These are phyloP conservation scores for Oryzias celebensis DNA, from an alignment of 2,113 vertebrate genomes.

Conservation along the genomic window DNA sequence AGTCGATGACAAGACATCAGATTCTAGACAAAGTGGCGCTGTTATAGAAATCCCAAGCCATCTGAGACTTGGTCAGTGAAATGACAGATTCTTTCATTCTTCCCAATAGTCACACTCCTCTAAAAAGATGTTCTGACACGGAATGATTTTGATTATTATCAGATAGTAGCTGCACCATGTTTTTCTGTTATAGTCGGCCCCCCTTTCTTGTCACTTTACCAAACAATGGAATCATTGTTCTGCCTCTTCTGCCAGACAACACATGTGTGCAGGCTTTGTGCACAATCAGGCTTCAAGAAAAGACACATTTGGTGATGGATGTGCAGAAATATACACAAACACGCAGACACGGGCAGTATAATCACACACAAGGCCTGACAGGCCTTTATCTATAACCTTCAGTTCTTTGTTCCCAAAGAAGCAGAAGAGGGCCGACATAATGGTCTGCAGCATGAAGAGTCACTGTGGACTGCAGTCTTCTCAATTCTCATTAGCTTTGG, in stretches of 20 bases:
- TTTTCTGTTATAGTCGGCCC: conserved; percentile 25
- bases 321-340: conserved; percentile 32
- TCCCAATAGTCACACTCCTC: conserved; percentile 2
- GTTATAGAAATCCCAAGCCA: background rate
- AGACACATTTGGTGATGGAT: conserved; percentile 20
- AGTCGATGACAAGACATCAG: too few species aligned
- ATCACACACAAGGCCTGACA: conserved; percentile 37
- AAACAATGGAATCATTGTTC: conserved; percentile 62
- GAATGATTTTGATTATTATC: conserved; percentile 48
- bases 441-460: conserved; percentile 34
- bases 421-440: conserved; percentile 34
- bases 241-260: conserved; percentile 24
- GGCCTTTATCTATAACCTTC: conserved; percentile 51
- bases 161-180: conserved; percentile 37
- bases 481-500: conserved; percentile 1
- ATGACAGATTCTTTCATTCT: background rate
- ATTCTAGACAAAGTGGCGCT: background rate
- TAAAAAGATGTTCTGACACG: conserved; percentile 14
- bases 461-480: conserved; percentile 8
- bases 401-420: conserved; percentile 50
- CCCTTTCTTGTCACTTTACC: conserved; percentile 19
- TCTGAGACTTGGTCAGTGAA: background rate
- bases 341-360: conserved; percentile 32
- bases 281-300: conserved; percentile 27
- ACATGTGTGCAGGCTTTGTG: conserved; percentile 24